Evolutionary conservation across 2,888 invertebrate genomes (phyloP).

Genomic region (Mycogona germanica): DNA sequence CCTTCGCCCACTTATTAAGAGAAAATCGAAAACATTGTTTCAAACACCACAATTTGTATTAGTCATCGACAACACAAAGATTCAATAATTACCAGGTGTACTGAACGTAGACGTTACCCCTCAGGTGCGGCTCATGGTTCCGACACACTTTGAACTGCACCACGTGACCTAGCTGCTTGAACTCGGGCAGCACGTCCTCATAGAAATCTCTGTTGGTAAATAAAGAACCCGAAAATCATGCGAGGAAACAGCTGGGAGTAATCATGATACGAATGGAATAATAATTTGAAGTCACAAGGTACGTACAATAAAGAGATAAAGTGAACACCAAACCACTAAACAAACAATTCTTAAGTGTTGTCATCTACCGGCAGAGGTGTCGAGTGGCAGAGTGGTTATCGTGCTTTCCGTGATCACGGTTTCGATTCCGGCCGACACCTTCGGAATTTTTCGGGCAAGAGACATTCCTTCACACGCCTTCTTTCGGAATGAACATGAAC

Average conservation of each 20-base stretch:
- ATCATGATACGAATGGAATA: not conserved
- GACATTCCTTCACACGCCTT: not conserved
- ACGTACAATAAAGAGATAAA: not conserved
- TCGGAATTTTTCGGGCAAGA: not conserved
- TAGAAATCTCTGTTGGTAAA: constrained; percentile 55
- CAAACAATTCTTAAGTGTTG: too few relatives aligned
- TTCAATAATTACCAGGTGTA: constrained; percentile 36
- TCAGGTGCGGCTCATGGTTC: constrained; percentile 70
- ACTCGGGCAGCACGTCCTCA: constrained; percentile 68
- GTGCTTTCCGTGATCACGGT: too few relatives aligned
- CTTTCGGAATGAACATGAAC: too few relatives aligned
- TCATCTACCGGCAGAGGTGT: too few relatives aligned
- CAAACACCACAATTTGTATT: not conserved
- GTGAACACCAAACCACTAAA: not conserved
- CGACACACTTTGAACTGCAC: constrained; percentile 56
- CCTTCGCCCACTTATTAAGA: too few relatives aligned
- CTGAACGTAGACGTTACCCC: constrained; percentile 84
- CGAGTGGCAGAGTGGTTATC: too few relatives aligned
- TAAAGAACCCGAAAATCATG: too few relatives aligned
- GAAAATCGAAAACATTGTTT: too few relatives aligned
- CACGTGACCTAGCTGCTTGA: constrained; percentile 43
- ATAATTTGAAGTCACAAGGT: too few relatives aligned
- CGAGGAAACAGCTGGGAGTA: too few relatives aligned
- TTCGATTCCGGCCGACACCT: too few relatives aligned
- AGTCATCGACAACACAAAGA: not conserved